A percentile compares a stretch with the other conserved stretches of the same genome.
Conservation (phyloP, 2,797 vertebrate species). For the Xiphorhynchus erythropygius region DNA sequence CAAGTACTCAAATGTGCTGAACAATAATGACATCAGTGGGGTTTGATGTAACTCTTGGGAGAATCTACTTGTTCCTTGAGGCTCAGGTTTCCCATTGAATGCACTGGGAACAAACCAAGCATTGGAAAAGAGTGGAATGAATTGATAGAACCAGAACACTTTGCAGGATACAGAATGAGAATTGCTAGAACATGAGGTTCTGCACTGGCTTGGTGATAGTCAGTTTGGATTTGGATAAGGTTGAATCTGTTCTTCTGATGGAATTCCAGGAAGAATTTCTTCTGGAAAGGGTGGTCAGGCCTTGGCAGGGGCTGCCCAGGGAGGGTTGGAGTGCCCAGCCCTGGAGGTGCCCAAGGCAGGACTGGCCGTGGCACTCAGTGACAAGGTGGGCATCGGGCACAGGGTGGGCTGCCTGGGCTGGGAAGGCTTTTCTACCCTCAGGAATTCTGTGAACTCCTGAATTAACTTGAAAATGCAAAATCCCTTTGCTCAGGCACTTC, state of each 20-base stretch:
- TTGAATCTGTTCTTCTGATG: fast-evolving
- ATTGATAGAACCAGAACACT: background rate
- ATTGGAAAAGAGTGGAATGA: background rate
- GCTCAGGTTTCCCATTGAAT: background rate
- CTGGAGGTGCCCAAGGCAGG: background rate
- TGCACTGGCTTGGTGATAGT: background rate
- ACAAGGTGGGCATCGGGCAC: background rate
- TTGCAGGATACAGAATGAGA: background rate
- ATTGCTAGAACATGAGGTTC: background rate
- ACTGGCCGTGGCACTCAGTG: fast-evolving
- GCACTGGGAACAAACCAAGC: background rate
- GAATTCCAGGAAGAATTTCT: background rate
- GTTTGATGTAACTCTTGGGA: background rate
- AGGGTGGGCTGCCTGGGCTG: background rate
- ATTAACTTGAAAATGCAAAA: background rate
- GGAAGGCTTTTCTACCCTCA: background rate
- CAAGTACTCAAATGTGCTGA: background rate
- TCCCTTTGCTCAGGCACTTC: background rate
- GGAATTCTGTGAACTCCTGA: fast-evolving
- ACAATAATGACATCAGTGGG: fast-evolving
- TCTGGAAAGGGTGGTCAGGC: background rate
- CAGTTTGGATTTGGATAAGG: background rate
- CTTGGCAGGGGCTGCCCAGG: background rate
- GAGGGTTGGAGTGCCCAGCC: background rate
- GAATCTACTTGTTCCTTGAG: background rate